Percentiles rank a stretch among this genome's conserved stretches.
Conservation (phyloP, 2,113 vertebrate genomes). For the Colius striatus region DNA sequence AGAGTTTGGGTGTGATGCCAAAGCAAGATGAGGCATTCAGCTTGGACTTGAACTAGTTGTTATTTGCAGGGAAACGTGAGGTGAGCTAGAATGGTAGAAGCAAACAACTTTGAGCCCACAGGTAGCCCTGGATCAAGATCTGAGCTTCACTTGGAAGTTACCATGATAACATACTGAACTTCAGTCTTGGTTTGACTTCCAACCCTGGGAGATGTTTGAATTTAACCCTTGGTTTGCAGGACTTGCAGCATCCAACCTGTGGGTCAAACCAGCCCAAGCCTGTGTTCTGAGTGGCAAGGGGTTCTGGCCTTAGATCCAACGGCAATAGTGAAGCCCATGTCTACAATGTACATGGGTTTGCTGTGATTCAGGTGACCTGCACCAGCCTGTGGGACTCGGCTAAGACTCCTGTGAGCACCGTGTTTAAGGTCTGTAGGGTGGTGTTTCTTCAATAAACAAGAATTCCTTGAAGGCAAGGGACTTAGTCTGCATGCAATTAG, state of each 20-base stretch:
- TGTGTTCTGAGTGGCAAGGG: fast-evolving
- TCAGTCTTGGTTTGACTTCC: neutral
- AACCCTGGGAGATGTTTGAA: neutral
- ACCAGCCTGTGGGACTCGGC: neutral
- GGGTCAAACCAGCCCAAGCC: neutral
- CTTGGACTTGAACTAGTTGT: neutral
- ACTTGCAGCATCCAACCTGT: neutral
- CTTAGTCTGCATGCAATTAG: neutral
- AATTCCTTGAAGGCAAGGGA: neutral
- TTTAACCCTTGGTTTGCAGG: neutral
- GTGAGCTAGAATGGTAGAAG: neutral
- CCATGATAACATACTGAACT: neutral
- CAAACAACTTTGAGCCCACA: neutral
- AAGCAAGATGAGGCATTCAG: neutral
- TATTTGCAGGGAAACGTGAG: neutral
- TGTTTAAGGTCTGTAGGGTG: neutral
- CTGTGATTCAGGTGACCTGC: neutral
- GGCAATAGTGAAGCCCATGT: no score
- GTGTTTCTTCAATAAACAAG: neutral
- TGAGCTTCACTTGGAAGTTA: neutral
- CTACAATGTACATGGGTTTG: neutral
- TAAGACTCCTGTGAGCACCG: neutral
- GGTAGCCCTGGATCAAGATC: neutral
- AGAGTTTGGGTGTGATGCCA: neutral
- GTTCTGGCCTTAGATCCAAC: neutral